Evolutionary conservation across 2,113 vertebrate genomes (phyloP).

Genomic region (Rhabdomys dilectus): DNA sequence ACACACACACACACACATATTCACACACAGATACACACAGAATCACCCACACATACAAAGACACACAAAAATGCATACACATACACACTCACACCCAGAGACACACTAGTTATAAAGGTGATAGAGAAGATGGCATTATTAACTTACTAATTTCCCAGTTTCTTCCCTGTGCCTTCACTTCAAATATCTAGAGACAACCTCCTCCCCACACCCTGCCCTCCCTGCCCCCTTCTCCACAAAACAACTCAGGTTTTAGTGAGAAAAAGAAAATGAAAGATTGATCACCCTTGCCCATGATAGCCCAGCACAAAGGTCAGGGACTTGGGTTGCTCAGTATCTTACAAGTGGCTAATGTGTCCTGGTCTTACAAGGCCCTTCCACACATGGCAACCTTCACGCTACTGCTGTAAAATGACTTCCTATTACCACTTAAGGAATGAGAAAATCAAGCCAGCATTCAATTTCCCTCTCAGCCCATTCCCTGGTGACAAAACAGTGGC

Average conservation of each 20-base stretch:
- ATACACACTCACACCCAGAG: neutral
- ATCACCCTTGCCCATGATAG: neutral
- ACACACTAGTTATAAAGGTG: neutral
- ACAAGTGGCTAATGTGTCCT: neutral
- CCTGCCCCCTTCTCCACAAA: no score
- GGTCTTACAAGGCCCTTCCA: neutral
- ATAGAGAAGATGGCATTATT: neutral
- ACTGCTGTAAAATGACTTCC: neutral
- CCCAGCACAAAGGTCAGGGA: neutral
- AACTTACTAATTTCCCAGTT: slow-evolving; percentile 28
- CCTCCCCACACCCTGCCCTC: no score
- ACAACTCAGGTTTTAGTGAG: neutral
- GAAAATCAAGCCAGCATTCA: neutral
- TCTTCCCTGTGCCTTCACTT: neutral
- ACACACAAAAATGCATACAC: neutral
- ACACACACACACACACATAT: no score
- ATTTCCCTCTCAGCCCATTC: neutral
- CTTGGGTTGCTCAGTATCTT: neutral
- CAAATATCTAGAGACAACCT: neutral
- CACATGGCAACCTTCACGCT: neutral
- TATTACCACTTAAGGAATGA: neutral
- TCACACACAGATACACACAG: no score
- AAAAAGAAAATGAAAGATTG: neutral
- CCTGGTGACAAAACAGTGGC: neutral
- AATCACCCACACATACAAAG: neutral